These are phyloP conservation scores for Lytechinus pictus DNA, from an alignment of 35 echinoderm and acorn worm species.

Conservation along the genomic window DNA sequence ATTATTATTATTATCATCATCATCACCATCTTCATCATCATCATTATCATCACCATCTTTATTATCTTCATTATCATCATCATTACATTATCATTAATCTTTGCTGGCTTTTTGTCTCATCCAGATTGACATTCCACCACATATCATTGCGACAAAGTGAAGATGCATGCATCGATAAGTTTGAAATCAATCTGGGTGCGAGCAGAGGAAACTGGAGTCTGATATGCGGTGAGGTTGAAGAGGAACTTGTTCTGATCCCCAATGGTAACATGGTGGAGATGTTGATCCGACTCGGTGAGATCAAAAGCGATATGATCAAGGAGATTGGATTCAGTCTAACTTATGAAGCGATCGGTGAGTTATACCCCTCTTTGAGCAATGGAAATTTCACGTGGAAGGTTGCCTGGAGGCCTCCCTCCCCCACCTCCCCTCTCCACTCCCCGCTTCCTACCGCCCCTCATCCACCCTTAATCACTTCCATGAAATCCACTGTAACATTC, in stretches of 20 bases:
- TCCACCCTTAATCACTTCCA: too few relatives aligned
- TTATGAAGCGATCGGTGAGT: constrained; percentile 1
- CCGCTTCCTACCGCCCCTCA: too few relatives aligned
- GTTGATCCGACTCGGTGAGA: neutral
- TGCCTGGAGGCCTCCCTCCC: too few relatives aligned
- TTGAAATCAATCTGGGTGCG: neutral
- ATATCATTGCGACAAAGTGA: neutral
- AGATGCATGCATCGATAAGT: neutral
- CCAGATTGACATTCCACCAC: neutral
- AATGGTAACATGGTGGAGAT: neutral
- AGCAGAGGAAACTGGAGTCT: neutral
- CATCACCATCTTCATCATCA: too few relatives aligned
- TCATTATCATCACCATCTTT: too few relatives aligned
- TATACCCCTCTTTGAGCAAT: neutral
- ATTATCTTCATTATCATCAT: too few relatives aligned
- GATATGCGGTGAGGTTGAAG: neutral
- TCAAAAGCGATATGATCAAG: neutral
- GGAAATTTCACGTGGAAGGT: too few relatives aligned
- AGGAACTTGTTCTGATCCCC: neutral
- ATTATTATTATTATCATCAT: too few relatives aligned
- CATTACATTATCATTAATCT: too few relatives aligned
- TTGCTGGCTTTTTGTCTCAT: too few relatives aligned
- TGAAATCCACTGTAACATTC: too few relatives aligned
- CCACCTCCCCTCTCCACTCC: too few relatives aligned
- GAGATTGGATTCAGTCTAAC: neutral